Evolutionary conservation across 2,888 invertebrate genomes (phyloP), one percentile per base, ranked within the genome.

Genomic region (Salticus scenicus): DNA sequence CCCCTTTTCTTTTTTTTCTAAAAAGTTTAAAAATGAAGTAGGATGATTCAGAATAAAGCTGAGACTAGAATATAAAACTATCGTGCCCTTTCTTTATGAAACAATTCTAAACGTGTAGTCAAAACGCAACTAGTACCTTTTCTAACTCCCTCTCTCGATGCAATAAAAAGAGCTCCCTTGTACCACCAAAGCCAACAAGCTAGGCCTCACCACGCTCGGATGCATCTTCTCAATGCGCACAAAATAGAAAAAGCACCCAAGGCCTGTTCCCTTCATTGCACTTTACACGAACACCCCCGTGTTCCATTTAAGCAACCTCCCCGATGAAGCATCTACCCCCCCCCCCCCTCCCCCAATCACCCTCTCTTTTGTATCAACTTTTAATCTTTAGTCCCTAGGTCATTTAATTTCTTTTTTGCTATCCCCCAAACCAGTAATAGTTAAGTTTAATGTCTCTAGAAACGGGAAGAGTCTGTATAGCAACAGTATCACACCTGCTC

Each of bases 161-260:
- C 33, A 33, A 33, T 27, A 20, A 31, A 31, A 37, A 27, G 27
- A n/a, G 20, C 10, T 1, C 33, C n/a, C 57, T 17, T 10, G 33
- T 20, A 20, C 33, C 77, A 66, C 51, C 47, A 70, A 83, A 83
- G 82, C 76, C 82, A 83, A 83, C 82, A 83, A 83, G 82, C 71
- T 76, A 83, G 82, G 37, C 66, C 66, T 66, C 24, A 66, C 72
- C 72, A 76, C 82, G 82, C 82, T 66, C 76, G 71, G 76, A 47
- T 83, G 76, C 69, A 20, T 31, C 5, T n/a, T 51, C 14, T 81
- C 74, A 81, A 81, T 75, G 67, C 37, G 27, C 17, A 33, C 41
- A 20, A 41, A 67, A 67, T 41, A 73, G 47, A 72, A 83, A 83
- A 70, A 64, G 57, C 51, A 28, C 57, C 67, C 42, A 33, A 33